Conservation (phyloP, 2,797 vertebrate species). For the Mallotus villosus region DNA sequence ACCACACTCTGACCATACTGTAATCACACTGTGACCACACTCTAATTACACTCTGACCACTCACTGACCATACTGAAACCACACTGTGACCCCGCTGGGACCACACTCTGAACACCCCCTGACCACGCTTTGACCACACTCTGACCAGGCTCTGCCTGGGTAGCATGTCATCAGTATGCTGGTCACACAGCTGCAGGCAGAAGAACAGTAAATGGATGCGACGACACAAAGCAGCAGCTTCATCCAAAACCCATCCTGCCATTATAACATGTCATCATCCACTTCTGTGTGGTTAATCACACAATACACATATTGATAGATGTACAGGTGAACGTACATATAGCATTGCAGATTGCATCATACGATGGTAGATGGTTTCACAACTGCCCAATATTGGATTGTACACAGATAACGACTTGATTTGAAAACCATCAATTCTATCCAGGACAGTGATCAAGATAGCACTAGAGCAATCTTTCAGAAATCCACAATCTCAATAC, state of each 20-base stretch:
- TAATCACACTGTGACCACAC: too few species aligned
- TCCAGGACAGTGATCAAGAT: background rate
- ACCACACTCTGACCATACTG: too few species aligned
- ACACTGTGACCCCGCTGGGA: too few species aligned
- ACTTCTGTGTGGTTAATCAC: background rate
- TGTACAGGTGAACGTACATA: too few species aligned
- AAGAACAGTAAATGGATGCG: conserved; percentile 33
- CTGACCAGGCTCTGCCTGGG: conserved; percentile 31
- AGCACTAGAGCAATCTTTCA: background rate
- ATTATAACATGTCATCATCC: too few species aligned
- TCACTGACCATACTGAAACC: too few species aligned
- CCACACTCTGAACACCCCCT: too few species aligned
- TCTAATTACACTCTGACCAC: too few species aligned
- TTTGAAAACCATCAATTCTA: background rate
- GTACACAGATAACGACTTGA: background rate
- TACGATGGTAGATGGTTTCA: too few species aligned
- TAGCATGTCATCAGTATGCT: conserved; percentile 67
- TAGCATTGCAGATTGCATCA: too few species aligned
- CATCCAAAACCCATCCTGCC: too few species aligned
- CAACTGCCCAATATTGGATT: background rate
- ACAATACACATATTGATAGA: background rate
- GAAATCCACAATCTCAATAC: background rate
- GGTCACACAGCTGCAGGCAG: conserved; percentile 57
- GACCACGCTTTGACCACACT: conserved; percentile 33
- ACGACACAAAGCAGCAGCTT: conserved; percentile 20